Evolutionary conservation across 2,888 invertebrate genomes (phyloP), one percentile per base, ranked within the genome.

Genomic region (Rhingia campestris): DNA sequence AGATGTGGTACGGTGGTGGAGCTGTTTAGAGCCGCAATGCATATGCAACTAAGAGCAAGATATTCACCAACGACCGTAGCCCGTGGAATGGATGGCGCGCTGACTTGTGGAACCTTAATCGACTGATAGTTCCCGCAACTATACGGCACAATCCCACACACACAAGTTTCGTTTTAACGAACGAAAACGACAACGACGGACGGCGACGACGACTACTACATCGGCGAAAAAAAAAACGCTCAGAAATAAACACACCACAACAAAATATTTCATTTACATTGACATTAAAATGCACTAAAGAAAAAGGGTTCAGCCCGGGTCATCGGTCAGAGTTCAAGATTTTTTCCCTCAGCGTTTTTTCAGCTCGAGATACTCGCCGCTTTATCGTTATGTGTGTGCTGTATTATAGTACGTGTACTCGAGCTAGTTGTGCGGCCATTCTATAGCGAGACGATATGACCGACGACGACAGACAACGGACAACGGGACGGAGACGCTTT

Each of bases 251-350:
- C 59, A 86, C 64, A 73, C 59, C 73, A 59, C 54, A 67, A 53
- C 51, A 47, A 72, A 79, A 73, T 86, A 86, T 86, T 86, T 86
- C 77, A 87, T 87, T 87, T 87, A 86, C 86, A 86, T 87, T 86
- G 86, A 86, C 87, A 87, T 84, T 86, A 86, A 86, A 87, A 87
- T 86, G 86, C 87, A 87, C 86, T 87, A 86, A 81, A 82, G 81
- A 82, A 81, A 67, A 75, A 73, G 81, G 81, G 81, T 84, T 84
- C 84, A 86, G 69, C 77, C 39, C 79, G 77, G 91, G 90, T 91
- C 91, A 90, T 88, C 87, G 90, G 91, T 90, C 91, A 91, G 89
- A 91, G 91, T 91, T 91, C 91, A 91, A 89, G 89, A 89, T 87
- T 86, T 84, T 86, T 82, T 82, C 73, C 67, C 77, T 64, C 74